phyloP scores from a whole-genome alignment of 1,140 invertebrate species.

The Olivierus martensii region DNA sequence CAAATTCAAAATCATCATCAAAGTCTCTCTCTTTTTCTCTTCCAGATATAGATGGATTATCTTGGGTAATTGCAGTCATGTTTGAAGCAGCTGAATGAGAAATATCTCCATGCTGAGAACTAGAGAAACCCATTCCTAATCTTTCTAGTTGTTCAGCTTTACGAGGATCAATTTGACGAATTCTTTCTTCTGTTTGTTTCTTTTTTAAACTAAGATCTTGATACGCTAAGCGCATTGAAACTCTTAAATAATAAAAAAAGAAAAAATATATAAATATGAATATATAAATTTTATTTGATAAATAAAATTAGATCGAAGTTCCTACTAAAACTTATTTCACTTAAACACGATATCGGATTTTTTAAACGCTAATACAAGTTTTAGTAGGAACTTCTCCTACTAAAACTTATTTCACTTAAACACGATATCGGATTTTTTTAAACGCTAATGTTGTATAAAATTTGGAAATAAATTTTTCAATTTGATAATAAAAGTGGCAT shows the following conservation, averaged over 20 bases:
- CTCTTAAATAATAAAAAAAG: slow-evolving; percentile 25
- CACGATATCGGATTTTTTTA: too few species aligned
- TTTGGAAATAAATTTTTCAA: too few species aligned
- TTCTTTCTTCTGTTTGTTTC: slow-evolving; percentile 59
- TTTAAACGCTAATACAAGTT: too few species aligned
- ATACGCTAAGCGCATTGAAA: slow-evolving; percentile 74
- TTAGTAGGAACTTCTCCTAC: too few species aligned
- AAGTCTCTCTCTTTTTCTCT: slow-evolving; percentile 23
- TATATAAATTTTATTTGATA: too few species aligned
- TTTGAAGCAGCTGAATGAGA: slow-evolving; percentile 82
- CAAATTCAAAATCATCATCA: slow-evolving; percentile 36
- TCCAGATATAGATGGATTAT: slow-evolving; percentile 33
- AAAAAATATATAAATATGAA: background rate
- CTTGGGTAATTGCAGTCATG: slow-evolving; percentile 86
- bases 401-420: too few species aligned
- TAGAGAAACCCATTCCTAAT: slow-evolving; percentile 73
- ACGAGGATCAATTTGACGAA: slow-evolving; percentile 60
- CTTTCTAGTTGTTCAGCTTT: slow-evolving; percentile 82
- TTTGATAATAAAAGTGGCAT: too few species aligned
- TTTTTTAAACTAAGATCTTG: slow-evolving; percentile 64
- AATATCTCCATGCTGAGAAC: slow-evolving; percentile 6
- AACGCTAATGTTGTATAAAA: too few species aligned
- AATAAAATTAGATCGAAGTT: too few species aligned
- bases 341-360: too few species aligned
- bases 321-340: too few species aligned